A percentile compares a stretch with the other conserved stretches of the same genome.
Evolutionary conservation across 2,888 invertebrate genomes (phyloP).

Genomic region (Orthosia cruda): DNA sequence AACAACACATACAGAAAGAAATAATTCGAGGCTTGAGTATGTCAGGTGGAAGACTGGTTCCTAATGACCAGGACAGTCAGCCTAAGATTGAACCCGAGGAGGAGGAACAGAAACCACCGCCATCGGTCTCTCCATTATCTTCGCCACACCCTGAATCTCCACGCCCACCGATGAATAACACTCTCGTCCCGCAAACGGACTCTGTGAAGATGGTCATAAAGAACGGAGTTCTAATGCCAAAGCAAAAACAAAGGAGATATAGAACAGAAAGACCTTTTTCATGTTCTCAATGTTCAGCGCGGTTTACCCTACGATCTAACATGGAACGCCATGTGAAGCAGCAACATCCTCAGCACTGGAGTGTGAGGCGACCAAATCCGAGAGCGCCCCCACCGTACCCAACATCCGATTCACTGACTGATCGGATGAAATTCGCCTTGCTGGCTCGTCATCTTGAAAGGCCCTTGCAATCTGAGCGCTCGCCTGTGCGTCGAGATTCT

Average conservation of each 20-base stretch:
- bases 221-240: conserved; percentile 97
- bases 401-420: conserved; percentile 81
- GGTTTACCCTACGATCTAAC: conserved; percentile 98
- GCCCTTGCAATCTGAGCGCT: conserved; percentile 87
- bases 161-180: conserved; percentile 87
- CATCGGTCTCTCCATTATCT: conserved; percentile 85
- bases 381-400: conserved; percentile 87
- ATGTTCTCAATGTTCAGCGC: conserved; percentile 97
- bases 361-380: conserved; percentile 93
- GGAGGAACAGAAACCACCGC: conserved; percentile 90
- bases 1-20: conserved; percentile 93
- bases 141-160: conserved; percentile 89
- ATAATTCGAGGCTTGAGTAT: conserved; percentile 93
- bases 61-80: conserved; percentile 82
- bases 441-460: conserved; percentile 95
- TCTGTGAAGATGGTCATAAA: conserved; percentile 97
- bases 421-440: conserved; percentile 94
- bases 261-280: conserved; percentile 97
- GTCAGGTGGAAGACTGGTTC: conserved; percentile 93
- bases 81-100: conserved; percentile 90
- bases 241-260: conserved; percentile 97
- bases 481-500: conserved; percentile 86
- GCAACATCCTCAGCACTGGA: conserved; percentile 98
- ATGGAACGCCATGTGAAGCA: conserved; percentile 99
- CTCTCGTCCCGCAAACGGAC: conserved; percentile 89